Base-by-base conservation (phyloP, 2,888 invertebrate genomes). In the Drosophila dives region DNA sequence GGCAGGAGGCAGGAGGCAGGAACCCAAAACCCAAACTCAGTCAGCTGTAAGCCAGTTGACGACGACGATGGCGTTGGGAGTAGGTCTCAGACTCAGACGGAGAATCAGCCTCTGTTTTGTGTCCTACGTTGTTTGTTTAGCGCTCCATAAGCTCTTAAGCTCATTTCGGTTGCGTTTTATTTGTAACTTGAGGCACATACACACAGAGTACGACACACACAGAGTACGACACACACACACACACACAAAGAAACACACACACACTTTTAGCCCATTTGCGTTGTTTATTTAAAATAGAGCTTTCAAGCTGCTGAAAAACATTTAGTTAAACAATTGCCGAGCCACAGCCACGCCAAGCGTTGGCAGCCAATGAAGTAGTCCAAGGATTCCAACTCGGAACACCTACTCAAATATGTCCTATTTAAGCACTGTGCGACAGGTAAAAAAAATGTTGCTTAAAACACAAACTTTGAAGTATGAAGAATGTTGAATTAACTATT, bases 251-350 rank as follows among this genome's bases (percentile, higher is more conserved):
- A 42, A 34, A 71, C 62, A 17, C 17, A 38, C 29, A 53, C 36
- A 59, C 50, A 40, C 34, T 23, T 42, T 26, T 34, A 66, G 74
- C 62, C 36, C 49, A 71, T 70, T 76, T 73, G 66, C 65, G 69
- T 78, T 84, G 74, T 89, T 86, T 87, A 84, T 87, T 89, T 89
- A 82, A 87, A 85, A 85, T 89, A 85, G 82, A 89, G 87, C 89
- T 86, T 84, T 72, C 72, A 76, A 72, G 72, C 69, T 72, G 76
- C 68, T 80, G 71, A 77, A 82, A 77, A 77, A 87, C 89, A 84
- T 86, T 89, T 85, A 87, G 89, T 85, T 77, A 75, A 87, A 81
- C 74, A 89, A 89, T 77, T 83, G 45, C 23, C 15, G 15, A 20
- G 59, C 59, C 60, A 23, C 15, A 45, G 20, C 15, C 20, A 15